A percentile compares a stretch with the other conserved stretches of the same genome.
Conservation (phyloP, 1,140 invertebrate genomes). For the Drosophila sechellia region DNA sequence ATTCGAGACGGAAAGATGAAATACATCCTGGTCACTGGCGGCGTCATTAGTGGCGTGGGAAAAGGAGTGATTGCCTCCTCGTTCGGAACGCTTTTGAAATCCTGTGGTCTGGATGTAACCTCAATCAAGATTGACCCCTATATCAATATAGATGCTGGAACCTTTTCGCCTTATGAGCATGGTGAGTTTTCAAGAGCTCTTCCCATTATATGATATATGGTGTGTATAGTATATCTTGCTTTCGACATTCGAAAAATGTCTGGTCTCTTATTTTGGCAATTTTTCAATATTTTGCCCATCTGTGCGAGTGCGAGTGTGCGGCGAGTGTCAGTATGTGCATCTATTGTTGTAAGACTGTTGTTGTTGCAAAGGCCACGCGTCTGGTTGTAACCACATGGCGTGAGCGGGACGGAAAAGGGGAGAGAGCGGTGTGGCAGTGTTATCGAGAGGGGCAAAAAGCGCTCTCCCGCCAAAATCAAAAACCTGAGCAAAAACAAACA, state of each 20-base stretch:
- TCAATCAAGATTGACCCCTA: conserved; percentile 99
- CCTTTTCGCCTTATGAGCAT: conserved; percentile 99
- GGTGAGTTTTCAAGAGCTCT: conserved; percentile 88
- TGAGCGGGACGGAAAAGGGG: background rate
- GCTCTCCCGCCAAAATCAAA: conserved; percentile 24
- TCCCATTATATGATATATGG: background rate
- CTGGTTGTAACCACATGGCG: conserved; percentile 32
- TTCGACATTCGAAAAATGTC: conserved; percentile 16
- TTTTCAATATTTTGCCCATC: conserved; percentile 40
- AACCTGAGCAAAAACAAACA: background rate
- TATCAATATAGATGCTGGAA: conserved; percentile 99
- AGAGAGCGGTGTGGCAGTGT: conserved; percentile 3
- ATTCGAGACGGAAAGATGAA: conserved; percentile 84
- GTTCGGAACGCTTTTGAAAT: conserved; percentile 97
- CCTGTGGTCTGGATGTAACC: conserved; percentile 95
- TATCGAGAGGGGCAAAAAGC: background rate
- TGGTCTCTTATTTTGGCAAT: conserved; percentile 46
- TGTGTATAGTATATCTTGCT: conserved; percentile 1
- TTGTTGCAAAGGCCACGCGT: conserved; percentile 56
- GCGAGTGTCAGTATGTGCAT: conserved; percentile 12
- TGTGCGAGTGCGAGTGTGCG: background rate
- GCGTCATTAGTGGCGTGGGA: conserved; percentile 98
- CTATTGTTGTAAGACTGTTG: conserved; percentile 28
- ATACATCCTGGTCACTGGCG: conserved; percentile 98
- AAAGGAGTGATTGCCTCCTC: conserved; percentile 99